Evolutionary conservation across 2,113 vertebrate genomes (phyloP).

Genomic region (Pygoscelis antarcticus): DNA sequence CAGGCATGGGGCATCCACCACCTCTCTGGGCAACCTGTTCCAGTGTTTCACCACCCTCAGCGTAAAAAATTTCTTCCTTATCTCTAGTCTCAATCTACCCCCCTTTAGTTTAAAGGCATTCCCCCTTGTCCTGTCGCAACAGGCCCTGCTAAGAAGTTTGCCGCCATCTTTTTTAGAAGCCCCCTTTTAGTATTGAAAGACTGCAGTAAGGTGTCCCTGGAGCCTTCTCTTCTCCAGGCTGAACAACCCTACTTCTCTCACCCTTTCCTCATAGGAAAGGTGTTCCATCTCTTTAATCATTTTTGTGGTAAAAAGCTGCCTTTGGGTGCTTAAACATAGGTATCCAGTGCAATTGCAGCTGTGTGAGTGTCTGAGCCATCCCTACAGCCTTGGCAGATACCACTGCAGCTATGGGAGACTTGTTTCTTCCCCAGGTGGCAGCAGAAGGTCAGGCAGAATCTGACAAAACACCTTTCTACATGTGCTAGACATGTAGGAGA

Average conservation of each 20-base stretch:
- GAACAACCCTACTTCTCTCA: background rate
- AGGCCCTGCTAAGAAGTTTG: background rate
- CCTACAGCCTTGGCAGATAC: background rate
- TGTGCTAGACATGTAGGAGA: background rate
- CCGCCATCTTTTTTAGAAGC: background rate
- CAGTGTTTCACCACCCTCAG: background rate
- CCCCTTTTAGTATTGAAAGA: background rate
- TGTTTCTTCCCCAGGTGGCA: background rate
- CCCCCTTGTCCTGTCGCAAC: background rate
- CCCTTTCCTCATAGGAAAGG: background rate
- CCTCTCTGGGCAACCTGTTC: background rate
- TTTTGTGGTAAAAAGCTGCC: background rate
- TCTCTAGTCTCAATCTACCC: background rate
- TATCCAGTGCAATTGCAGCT: background rate
- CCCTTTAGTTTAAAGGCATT: background rate
- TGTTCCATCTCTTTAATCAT: background rate
- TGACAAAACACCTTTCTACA: background rate
- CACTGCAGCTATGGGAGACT: background rate
- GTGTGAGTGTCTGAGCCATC: background rate
- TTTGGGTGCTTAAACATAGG: background rate
- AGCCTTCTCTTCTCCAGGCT: background rate
- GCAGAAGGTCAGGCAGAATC: background rate
- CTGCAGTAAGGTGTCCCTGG: background rate
- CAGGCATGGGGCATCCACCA: background rate
- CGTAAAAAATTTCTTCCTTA: fast-evolving